phyloP scores from a whole-genome alignment of 1,140 invertebrate species.

The Caerostris extrusa region DNA sequence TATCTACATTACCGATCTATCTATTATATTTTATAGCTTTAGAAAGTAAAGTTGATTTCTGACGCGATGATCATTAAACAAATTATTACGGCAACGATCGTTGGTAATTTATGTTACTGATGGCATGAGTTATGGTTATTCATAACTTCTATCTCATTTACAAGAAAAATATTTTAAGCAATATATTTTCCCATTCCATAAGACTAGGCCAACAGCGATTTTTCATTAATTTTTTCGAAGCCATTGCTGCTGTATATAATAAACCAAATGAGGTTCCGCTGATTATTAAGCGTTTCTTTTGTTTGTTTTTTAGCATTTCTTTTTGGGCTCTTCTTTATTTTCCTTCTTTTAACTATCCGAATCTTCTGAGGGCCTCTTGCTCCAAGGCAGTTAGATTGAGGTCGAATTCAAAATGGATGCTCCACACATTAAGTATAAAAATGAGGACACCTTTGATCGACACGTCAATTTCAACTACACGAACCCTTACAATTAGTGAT shows the following conservation, averaged over 20 bases:
- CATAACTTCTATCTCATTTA: conserved; percentile 10
- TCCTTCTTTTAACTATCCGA: conserved; percentile 20
- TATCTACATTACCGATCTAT: not conserved
- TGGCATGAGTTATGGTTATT: conserved; percentile 54
- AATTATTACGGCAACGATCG: not conserved
- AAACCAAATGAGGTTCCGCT: conserved; percentile 52
- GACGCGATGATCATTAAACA: not conserved
- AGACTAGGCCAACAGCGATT: not conserved
- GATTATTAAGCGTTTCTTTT: conserved; percentile 45
- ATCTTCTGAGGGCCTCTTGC: not conserved
- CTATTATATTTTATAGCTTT: not conserved
- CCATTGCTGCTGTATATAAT: conserved; percentile 30
- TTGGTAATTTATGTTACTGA: conserved; percentile 34
- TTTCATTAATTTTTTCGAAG: conserved; percentile 41
- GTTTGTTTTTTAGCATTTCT: not conserved
- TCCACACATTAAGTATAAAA: conserved; percentile 25
- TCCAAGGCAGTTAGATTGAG: conserved; percentile 59
- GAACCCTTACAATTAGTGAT: conserved; percentile 58
- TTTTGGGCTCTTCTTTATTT: not conserved
- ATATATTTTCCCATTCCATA: conserved; percentile 32
- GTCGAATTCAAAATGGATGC: conserved; percentile 51
- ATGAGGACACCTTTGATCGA: conserved; percentile 50
- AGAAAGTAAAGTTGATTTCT: not conserved
- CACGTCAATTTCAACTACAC: conserved; percentile 53
- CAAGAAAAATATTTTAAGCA: conserved; percentile 10